Evolutionary conservation across 2,888 invertebrate species (phyloP), one percentile per base, ranked within the genome.

Genomic region (Anaspis maculata): DNA sequence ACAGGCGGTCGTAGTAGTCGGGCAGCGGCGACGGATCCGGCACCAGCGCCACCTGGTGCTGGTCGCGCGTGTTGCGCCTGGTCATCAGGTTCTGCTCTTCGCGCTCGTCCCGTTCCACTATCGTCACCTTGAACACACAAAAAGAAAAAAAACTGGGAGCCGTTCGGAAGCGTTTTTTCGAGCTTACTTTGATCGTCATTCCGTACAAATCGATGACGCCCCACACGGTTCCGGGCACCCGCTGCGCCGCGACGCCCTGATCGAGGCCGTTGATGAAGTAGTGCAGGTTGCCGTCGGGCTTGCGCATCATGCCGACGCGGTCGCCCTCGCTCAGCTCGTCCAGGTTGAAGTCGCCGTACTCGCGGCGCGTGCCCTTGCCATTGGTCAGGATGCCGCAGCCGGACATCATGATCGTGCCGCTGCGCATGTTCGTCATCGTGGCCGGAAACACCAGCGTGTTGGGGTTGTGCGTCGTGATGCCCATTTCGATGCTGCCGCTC

Each of bases 391-490:
- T 91, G 34, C 94, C 95, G 68, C 90, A 90, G 0, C 95, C 95
- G 11, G 94, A 94, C 94, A 96, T 94, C 86, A 90, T 90, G 16
- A 88, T 86, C 1, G 89, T 90, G 5, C 92, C 82, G 13, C 83
- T 79, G 35, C 91, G 78, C 86, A 95, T 87, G 61, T 95, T 95
- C 0, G 95, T 95, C 92, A 96, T 94, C 2, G 95, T 96, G 1
- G 94, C 90, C 2, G 95, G 96, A 62, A 94, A 94, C 39, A 91
- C 83, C 36, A 95, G 71, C 0, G 79, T 79, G 1, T 81, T 78
- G 2, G 96, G 95, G 66, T 91, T 89, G 59, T 95, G 94, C 7
- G 89, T 86, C 0, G 94, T 94, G 5, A 96, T 84, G 19, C 92
- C 94, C 46, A 92, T 89, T 73, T 81, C 90, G 49, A 90, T 83